phyloP scores from a whole-genome alignment of 2,797 vertebrate species.

The Hapalemur alaotrensis region DNA sequence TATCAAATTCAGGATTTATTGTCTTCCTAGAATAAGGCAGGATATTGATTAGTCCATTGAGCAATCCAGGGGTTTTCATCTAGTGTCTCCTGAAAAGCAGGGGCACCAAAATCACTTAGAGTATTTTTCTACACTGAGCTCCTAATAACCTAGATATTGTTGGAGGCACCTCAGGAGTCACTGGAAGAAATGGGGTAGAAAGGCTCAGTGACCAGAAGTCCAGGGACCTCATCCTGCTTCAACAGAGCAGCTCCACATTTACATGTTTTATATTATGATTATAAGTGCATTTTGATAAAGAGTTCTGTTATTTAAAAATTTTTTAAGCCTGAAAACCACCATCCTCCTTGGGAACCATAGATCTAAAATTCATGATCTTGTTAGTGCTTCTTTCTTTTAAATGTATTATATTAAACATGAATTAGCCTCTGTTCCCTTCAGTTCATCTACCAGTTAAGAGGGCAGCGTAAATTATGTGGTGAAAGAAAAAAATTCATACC shows the following conservation, averaged over 20 bases:
- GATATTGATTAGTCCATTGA: neutral
- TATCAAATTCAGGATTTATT: neutral
- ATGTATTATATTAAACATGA: slow-evolving; percentile 10
- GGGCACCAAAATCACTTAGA: neutral
- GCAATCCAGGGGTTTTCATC: neutral
- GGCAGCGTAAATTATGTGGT: neutral
- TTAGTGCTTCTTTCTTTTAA: slow-evolving; percentile 38
- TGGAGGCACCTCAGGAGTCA: neutral
- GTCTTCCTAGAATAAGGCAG: neutral
- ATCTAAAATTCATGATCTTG: neutral
- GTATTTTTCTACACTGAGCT: neutral
- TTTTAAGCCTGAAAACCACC: neutral
- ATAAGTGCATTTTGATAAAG: neutral
- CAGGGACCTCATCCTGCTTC: neutral
- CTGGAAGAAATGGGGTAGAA: neutral
- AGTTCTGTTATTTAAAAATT: neutral
- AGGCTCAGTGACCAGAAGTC: neutral
- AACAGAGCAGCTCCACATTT: neutral
- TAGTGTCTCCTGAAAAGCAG: neutral
- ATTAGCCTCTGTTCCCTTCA: slow-evolving; percentile 4
- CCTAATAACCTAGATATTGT: neutral
- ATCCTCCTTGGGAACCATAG: neutral
- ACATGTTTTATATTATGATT: neutral
- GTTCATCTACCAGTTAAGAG: neutral
- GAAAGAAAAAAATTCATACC: neutral